Percentiles rank a stretch among this genome's conserved stretches.
These are phyloP conservation scores for Columba livia DNA, from an alignment of 2,113 vertebrate species.

Conservation along the genomic window DNA sequence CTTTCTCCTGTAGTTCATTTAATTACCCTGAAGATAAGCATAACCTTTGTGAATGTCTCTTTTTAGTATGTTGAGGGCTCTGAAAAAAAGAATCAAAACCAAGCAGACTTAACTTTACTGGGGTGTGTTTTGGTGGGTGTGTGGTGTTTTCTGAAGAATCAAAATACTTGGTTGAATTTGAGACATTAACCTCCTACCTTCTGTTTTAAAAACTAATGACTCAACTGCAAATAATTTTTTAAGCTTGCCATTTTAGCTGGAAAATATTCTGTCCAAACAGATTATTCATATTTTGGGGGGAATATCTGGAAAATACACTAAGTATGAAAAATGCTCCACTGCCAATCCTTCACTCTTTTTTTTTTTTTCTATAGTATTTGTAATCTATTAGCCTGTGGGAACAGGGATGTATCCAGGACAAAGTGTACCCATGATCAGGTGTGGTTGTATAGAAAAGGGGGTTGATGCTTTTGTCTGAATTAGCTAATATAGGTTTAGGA, in stretches of 20 bases:
- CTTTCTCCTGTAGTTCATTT: neutral
- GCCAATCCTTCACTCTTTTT: neutral
- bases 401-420: fast-evolving
- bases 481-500: neutral
- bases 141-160: neutral
- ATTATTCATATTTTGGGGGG: neutral
- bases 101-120: neutral
- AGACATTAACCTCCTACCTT: neutral
- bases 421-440: neutral
- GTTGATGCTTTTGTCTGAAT: neutral
- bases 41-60: neutral
- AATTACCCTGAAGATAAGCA: neutral
- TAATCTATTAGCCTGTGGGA: neutral
- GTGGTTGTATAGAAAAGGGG: neutral
- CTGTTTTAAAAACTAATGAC: neutral
- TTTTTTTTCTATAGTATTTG: neutral
- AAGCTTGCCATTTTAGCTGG: neutral
- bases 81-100: neutral
- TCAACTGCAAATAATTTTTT: neutral
- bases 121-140: neutral
- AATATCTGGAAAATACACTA: neutral
- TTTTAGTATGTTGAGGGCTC: neutral
- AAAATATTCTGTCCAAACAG: neutral
- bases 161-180: neutral
- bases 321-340: neutral